Evolutionary conservation across 1,140 invertebrate genomes (phyloP), one percentile per base, ranked within the genome.

Genomic region (Pogonomyrmex californicus): DNA sequence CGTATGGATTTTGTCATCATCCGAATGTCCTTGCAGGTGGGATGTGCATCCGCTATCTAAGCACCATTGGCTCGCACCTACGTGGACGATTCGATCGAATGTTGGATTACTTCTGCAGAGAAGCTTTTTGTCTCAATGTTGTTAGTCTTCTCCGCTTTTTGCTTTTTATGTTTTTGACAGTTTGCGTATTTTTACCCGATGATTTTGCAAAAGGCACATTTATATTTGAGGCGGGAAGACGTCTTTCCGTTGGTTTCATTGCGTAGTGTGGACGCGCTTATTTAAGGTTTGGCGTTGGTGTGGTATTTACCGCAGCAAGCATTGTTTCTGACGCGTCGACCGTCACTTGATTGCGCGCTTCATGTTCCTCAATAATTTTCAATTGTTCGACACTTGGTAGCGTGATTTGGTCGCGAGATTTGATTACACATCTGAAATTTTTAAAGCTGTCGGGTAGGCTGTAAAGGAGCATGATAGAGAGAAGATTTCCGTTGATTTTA

Each of bases 11-110:
- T 56, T 4, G 44, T 12, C 0, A 75, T 17, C 12, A 17, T 54
- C 0, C 1, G 23, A 4, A 6, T 6, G 3, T 85, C n/a, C 0
- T 54, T 63, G 9, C 77, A 87, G 2, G 1, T 86, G 86, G 0
- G 66, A 38, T 0, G 70, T 87, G 14, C 68, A 82, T 0, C 86
- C 78, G 14, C 78, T 87, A 6, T 87, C 86, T 0, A 87, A 7
- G 30, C 76, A 81, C 63, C 60, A 75, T 14, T 58, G 0, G 0
- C 14, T 23, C 2, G 30, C 0, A 0, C 0, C 7, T 0, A 3
- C 0, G 4, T 9, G 1, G 3, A 0, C 0, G 0, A 2, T 0
- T 1, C n/a, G 7, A 0, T 0, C 7, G 17, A 3, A 0, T 56
- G 17, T 7, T 12, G 49, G 5, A 7, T 49, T 1, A 3, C 1